phyloP scores from a whole-genome alignment of 2,113 vertebrate species.

The Rhinopithecus roxellana region DNA sequence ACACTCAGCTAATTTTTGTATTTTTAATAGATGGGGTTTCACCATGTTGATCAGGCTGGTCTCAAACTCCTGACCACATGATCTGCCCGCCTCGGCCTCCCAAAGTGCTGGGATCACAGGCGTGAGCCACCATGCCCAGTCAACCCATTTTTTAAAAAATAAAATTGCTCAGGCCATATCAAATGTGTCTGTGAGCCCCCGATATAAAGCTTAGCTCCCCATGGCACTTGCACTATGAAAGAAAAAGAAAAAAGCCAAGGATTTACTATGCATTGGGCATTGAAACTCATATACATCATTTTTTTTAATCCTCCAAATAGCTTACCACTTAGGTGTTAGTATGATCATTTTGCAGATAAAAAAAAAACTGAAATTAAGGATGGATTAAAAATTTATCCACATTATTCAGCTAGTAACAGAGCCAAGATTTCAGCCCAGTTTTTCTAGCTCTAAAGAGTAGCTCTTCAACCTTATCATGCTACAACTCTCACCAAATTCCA shows the following conservation, averaged over 20 bases:
- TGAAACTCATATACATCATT: neutral
- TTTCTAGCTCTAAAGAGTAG: neutral
- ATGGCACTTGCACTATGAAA: neutral
- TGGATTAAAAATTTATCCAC: neutral
- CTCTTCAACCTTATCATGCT: neutral
- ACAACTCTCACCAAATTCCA: neutral
- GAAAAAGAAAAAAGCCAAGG: neutral
- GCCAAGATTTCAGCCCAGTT: neutral
- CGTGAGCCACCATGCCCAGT: fast-evolving
- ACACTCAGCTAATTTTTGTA: too few species aligned
- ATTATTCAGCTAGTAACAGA: neutral
- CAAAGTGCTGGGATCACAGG: too few species aligned
- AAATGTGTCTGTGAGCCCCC: neutral
- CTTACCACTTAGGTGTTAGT: neutral
- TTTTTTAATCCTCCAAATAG: neutral
- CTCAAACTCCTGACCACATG: too few species aligned
- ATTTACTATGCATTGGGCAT: too few species aligned
- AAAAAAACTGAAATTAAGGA: neutral
- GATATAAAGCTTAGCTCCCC: neutral
- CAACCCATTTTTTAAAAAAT: neutral
- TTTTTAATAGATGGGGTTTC: too few species aligned
- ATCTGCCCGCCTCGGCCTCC: too few species aligned
- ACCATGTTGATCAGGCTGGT: too few species aligned
- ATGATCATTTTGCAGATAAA: neutral
- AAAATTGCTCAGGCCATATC: neutral